Percentiles rank a stretch among this genome's conserved stretches.
These are phyloP conservation scores for Panthera tigris DNA, from an alignment of 2,113 vertebrate species.

Conservation along the genomic window DNA sequence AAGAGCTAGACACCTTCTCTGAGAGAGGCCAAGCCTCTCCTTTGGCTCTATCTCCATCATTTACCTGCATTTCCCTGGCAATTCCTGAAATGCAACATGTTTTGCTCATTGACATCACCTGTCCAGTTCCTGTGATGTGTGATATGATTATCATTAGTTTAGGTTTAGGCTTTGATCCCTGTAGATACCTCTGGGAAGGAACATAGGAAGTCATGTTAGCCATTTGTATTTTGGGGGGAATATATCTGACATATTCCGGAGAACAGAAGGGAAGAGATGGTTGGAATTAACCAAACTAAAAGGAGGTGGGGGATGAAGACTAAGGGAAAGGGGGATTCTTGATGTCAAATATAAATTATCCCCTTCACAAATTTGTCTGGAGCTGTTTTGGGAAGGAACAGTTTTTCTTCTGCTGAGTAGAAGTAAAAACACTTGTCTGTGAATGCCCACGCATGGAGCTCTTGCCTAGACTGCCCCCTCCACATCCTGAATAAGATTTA, in stretches of 20 bases:
- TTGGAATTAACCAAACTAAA: background rate
- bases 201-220: background rate
- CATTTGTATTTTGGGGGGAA: background rate
- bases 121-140: background rate
- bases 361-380: background rate
- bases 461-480: background rate
- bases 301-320: background rate
- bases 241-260: background rate
- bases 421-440: background rate
- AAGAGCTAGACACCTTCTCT: background rate
- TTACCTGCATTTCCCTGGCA: background rate
- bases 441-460: background rate
- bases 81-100: background rate
- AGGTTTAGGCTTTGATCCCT: background rate
- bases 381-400: background rate
- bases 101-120: background rate
- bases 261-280: background rate
- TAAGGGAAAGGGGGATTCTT: background rate
- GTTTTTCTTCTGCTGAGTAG: background rate
- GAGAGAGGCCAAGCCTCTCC: background rate
- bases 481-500: background rate
- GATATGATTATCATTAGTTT: background rate
- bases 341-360: background rate
- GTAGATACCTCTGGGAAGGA: background rate
- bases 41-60: background rate